These are phyloP conservation scores for Myotis brandtii DNA, from an alignment of 2,113 vertebrate species.

Conservation along the genomic window DNA sequence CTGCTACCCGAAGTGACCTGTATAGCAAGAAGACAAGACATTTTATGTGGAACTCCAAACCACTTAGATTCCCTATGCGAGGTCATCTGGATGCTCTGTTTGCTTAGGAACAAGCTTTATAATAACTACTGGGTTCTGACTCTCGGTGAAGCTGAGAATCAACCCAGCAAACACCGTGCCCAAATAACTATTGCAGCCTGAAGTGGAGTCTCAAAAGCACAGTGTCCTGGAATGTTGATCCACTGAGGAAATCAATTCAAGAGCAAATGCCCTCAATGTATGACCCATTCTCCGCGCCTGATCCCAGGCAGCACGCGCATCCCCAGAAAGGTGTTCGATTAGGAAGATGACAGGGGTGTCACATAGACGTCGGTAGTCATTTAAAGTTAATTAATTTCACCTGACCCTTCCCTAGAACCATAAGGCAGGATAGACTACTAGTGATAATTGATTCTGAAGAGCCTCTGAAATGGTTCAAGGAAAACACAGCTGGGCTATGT, in stretches of 20 bases:
- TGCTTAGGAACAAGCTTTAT: neutral
- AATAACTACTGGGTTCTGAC: neutral
- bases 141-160: neutral
- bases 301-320: neutral
- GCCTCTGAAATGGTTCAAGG: conserved; percentile 47
- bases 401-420: conserved; percentile 54
- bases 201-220: conserved; percentile 11
- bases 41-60: neutral
- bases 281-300: conserved; percentile 18
- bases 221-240: conserved; percentile 49
- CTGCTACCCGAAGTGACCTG: conserved; percentile 40
- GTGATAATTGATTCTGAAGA: conserved; percentile 75
- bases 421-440: conserved; percentile 51
- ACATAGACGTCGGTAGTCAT: conserved; percentile 51
- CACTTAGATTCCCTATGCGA: neutral
- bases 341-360: conserved; percentile 50
- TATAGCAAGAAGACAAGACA: neutral
- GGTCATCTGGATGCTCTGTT: conserved; percentile 22
- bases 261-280: conserved; percentile 49
- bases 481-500: conserved; percentile 63
- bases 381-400: conserved; percentile 79
- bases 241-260: conserved; percentile 65
- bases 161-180: neutral
- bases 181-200: neutral
- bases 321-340: conserved; percentile 54